A percentile compares a stretch with the other conserved stretches of the same genome.
These are phyloP conservation scores for Oxyruncus cristatus DNA, from an alignment of 2,113 vertebrate species.

Conservation along the genomic window DNA sequence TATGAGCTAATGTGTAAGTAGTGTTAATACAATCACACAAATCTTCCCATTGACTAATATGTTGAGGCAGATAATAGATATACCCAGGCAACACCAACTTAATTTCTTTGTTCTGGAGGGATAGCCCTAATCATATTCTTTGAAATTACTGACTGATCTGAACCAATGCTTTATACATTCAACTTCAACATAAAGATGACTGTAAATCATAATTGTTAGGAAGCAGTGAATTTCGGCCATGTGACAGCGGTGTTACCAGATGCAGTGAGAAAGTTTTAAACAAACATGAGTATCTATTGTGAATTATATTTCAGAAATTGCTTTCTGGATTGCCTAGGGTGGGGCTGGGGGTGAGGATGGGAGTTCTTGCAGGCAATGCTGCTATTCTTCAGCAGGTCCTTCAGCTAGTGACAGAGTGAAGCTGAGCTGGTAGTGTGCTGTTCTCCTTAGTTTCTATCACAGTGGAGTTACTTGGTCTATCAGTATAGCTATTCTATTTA, in stretches of 20 bases:
- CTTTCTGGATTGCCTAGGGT: background rate
- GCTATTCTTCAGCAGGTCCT: background rate
- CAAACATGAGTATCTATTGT: background rate
- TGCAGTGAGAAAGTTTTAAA: background rate
- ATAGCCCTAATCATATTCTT: background rate
- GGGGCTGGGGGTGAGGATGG: accelerated
- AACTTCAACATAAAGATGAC: background rate
- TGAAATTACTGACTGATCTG: background rate
- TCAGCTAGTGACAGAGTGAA: background rate
- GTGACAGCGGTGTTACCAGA: background rate
- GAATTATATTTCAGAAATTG: background rate
- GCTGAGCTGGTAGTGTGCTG: background rate
- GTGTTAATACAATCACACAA: background rate
- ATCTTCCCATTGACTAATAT: background rate
- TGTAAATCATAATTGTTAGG: background rate
- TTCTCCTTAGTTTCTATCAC: background rate
- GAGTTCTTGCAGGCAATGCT: background rate
- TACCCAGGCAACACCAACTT: background rate
- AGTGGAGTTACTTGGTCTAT: background rate
- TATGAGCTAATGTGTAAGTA: background rate
- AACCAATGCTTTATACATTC: background rate
- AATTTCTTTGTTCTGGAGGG: background rate
- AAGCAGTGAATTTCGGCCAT: background rate
- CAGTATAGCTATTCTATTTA: background rate
- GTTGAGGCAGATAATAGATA: background rate